A percentile compares a stretch with the other conserved stretches of the same genome.
phyloP scores from a whole-genome alignment of 2,113 vertebrate genomes.

The Haemorhous mexicanus region DNA sequence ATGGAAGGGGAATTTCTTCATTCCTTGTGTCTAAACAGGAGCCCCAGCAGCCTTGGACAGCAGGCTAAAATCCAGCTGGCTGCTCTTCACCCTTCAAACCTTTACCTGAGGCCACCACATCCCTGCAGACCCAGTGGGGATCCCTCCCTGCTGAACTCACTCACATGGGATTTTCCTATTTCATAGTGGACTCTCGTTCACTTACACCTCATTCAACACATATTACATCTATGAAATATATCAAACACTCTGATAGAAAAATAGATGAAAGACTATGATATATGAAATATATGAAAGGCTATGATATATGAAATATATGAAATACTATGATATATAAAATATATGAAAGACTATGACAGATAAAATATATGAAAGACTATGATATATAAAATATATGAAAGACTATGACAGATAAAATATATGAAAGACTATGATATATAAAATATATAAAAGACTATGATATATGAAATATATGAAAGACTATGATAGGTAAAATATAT shows the following conservation, averaged over 20 bases:
- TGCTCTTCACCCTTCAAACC: background rate
- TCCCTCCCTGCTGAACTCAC: background rate
- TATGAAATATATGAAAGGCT: too few species aligned
- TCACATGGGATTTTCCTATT: background rate
- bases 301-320: too few species aligned
- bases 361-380: too few species aligned
- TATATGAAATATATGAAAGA: too few species aligned
- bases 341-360: too few species aligned
- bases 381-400: too few species aligned
- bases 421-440: too few species aligned
- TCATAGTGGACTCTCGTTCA: background rate
- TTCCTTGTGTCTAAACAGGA: background rate
- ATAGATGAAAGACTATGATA: too few species aligned
- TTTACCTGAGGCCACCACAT: background rate
- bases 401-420: too few species aligned
- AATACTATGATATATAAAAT: too few species aligned
- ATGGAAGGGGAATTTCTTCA: background rate
- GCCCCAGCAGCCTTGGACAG: background rate
- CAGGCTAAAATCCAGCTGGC: background rate
- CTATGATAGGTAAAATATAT: too few species aligned
- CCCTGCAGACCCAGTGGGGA: background rate
- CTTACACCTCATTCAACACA: background rate
- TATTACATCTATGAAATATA: background rate
- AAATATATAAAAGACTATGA: background rate
- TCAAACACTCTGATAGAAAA: too few species aligned